Percentiles rank a stretch among this genome's conserved stretches.
Evolutionary conservation across 1,140 invertebrate genomes (phyloP).

Genomic region (Rhyzopertha dominica): DNA sequence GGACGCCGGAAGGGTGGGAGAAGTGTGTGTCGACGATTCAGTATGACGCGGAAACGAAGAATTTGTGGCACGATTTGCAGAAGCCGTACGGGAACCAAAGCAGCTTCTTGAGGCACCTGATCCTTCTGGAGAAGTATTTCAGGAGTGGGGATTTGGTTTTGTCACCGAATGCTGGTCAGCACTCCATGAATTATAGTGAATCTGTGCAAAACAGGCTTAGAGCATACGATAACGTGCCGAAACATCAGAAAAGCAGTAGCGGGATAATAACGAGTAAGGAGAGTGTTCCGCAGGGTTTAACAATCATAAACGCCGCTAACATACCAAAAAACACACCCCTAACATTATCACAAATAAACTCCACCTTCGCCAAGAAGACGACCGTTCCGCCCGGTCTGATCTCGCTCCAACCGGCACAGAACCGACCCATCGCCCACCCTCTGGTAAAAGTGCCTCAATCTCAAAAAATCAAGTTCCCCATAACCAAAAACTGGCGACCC

Average conservation of each 20-base stretch:
- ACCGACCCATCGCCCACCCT: constrained; percentile 27
- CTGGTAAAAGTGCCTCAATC: constrained; percentile 39
- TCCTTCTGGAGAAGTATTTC: constrained; percentile 76
- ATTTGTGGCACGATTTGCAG: constrained; percentile 73
- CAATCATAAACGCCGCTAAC: constrained; percentile 24
- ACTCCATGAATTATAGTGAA: constrained; percentile 70
- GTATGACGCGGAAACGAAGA: constrained; percentile 74
- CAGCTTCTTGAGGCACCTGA: constrained; percentile 73
- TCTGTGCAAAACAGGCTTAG: constrained; percentile 72
- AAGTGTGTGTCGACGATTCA: constrained; percentile 72
- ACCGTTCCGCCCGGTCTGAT: constrained; percentile 38
- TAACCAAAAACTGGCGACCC: constrained; percentile 58
- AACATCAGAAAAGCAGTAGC: constrained; percentile 30
- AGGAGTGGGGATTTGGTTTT: constrained; percentile 67
- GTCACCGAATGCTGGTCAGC: constrained; percentile 63
- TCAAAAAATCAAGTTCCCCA: constrained; percentile 48
- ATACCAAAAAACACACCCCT: constrained; percentile 39
- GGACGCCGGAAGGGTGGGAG: constrained; percentile 74
- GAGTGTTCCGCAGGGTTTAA: constrained; percentile 4
- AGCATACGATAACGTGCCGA: constrained; percentile 61
- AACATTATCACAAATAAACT: constrained; percentile 39
- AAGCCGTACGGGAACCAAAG: constrained; percentile 80
- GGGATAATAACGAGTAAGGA: constrained; percentile 26
- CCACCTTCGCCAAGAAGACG: constrained; percentile 24
- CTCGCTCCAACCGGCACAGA: constrained; percentile 41